phyloP scores from a whole-genome alignment of 2,113 vertebrate genomes.

The Cryptotis parvus region DNA sequence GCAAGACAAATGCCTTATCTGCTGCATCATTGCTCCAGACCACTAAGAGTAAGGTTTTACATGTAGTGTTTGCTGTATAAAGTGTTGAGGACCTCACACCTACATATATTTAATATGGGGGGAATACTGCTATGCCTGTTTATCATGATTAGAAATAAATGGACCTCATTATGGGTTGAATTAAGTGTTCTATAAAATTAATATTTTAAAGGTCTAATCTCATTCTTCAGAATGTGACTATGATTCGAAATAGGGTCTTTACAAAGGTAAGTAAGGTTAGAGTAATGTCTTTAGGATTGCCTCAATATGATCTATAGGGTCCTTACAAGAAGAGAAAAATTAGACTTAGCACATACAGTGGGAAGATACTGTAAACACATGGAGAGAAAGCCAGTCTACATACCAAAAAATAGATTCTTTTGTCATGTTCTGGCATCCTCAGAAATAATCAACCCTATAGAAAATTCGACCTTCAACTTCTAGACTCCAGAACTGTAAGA shows the following conservation, averaged over 20 bases:
- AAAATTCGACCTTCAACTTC: background rate
- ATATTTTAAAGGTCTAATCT: background rate
- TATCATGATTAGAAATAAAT: constrained; percentile 12
- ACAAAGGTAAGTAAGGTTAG: background rate
- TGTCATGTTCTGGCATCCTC: background rate
- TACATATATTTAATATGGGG: background rate
- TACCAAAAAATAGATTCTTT: background rate
- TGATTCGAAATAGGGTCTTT: background rate
- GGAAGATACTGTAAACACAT: background rate
- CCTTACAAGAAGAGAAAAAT: background rate
- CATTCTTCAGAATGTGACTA: background rate
- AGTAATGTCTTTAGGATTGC: background rate
- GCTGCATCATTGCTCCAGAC: too few species aligned
- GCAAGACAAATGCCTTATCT: too few species aligned
- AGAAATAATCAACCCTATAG: background rate
- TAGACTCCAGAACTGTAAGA: background rate
- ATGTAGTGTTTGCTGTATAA: background rate
- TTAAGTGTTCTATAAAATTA: background rate
- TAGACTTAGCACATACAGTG: background rate
- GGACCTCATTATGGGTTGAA: background rate
- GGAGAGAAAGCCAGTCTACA: background rate
- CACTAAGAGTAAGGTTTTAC: background rate
- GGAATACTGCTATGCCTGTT: background rate
- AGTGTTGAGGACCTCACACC: background rate
- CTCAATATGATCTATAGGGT: background rate